Evolutionary conservation across 2,797 vertebrate genomes (phyloP), one percentile per base, ranked within the genome.

Genomic region (Liparis tanakae): DNA sequence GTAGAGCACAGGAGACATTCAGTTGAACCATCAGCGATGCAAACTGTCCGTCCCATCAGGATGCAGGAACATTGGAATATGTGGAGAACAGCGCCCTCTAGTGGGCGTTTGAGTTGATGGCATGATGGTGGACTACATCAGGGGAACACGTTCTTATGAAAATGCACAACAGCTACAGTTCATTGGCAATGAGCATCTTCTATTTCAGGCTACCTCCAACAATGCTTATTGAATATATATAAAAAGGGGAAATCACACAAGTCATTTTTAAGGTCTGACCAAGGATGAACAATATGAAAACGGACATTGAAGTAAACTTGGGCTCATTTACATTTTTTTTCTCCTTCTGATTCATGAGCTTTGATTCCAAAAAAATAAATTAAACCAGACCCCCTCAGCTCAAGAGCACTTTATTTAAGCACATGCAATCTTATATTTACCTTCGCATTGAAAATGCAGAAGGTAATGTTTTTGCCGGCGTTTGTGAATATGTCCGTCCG

Each of bases 81-180:
- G 39, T 39, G 67, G 80, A 34, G 41, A 83, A 86, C 67, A 70
- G 77, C 85, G 0, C 87, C 88, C 88, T 86, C 91, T 91, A 76
- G 89, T 89, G 90, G 36, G 6, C 1, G 1, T 25, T 25, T 13
- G 2, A 59, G 20, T 12, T 44, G 56, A 3, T 46, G 17, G 48
- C 5, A 2, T 1, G 3, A 34, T 43, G 51, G 30, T 44, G 25
- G 15, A 5, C 4, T 18, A 41, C 44, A 33, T 41, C 13, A n/a
- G 15, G 50, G n/a, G 17, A 60, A 18, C 22, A 4, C 15, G 7
- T 18, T 57, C 17, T 57, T 36, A n/a, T 57, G 33, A 57, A 57
- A 36, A 57, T 37, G 55, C 18, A 57, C 1, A 14, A 58, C n/a
- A 37, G 7, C n/a, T 37, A 37, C 36, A 58, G 18, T 37, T 55